These are phyloP conservation scores for Romanomermis culicivorax DNA, from an alignment of 2,888 invertebrate species.

Conservation along the genomic window DNA sequence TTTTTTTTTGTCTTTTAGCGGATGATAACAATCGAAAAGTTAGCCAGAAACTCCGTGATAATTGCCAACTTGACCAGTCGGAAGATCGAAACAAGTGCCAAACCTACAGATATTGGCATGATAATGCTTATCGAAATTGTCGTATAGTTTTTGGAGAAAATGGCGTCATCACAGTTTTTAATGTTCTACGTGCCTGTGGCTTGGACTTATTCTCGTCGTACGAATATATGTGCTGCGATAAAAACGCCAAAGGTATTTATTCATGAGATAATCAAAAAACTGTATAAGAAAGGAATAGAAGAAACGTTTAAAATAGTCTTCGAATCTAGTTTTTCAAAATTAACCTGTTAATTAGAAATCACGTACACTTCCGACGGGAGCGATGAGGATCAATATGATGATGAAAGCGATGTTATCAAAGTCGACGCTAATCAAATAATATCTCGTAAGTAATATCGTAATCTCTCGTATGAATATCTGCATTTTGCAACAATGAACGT, in stretches of 20 bases:
- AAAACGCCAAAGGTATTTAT: neutral
- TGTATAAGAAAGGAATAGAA: neutral
- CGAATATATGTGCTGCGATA: constrained; percentile 93
- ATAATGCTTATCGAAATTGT: neutral
- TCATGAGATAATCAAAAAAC: neutral
- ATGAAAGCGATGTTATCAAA: too few relatives aligned
- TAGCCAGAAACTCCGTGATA: neutral
- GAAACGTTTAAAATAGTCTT: too few relatives aligned
- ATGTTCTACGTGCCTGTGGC: constrained; percentile 89
- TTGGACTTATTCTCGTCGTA: constrained; percentile 92
- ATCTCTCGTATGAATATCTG: neutral
- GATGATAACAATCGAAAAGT: too few relatives aligned
- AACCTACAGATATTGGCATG: neutral
- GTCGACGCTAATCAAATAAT: too few relatives aligned
- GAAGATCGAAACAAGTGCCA: constrained; percentile 29
- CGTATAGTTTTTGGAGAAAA: neutral
- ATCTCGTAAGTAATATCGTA: too few relatives aligned
- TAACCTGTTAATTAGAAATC: neutral
- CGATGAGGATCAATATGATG: too few relatives aligned
- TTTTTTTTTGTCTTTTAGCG: too few relatives aligned
- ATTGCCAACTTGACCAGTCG: neutral
- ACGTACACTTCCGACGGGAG: neutral
- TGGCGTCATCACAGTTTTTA: constrained; percentile 57
- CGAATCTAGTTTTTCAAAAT: too few relatives aligned
- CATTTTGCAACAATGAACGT: too few relatives aligned